Evolutionary conservation across 2,888 invertebrate species (phyloP), one percentile per base, ranked within the genome.

Genomic region (Drosophila mulleri): DNA sequence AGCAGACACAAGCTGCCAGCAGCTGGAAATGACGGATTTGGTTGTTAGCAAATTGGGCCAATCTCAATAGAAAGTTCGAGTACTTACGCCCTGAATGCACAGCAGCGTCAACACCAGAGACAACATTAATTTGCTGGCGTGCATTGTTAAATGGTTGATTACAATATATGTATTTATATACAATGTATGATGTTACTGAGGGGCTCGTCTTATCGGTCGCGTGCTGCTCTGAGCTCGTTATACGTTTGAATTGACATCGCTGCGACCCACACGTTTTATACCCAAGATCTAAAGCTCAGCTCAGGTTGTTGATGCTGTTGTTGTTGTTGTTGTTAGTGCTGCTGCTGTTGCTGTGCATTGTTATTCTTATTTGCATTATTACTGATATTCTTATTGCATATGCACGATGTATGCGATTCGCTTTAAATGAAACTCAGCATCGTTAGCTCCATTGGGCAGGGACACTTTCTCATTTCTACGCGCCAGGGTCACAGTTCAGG

Each of bases 1-100:
- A 81, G 72, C 93, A 92, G 12, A 92, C 82, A 35, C 93, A 92
- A 11, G 75, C 86, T 12, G 88, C 89, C n/a, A 89, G 53, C 0
- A 88, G 54, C 92, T 92, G 63, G 2, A 70, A 52, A 32, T 23
- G 8, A 2, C 12, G 5, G 3, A 37, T 12, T 5, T 1, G 14
- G 2, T 12, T 0, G 2, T 50, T 53, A 53, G 39, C 9, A 0
- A 12, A 20, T 14, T 11, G 3, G 2, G 2, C 0, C 9, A 44
- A 3, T 16, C 32, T 2, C 3, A 11, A 4, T 20, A 16, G 32
- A 1, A 16, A 9, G 4, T 11, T 56, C 0, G 1, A 20, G 12
- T 14, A 23, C 80, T 74, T 68, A 84, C 84, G 54, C 67, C 60
- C 58, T 84, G 79, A 41, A 57, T 64, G 73, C 81, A 77, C 48